These are phyloP conservation scores for Antheraea yamamai DNA, from an alignment of 2,888 invertebrate genomes.

Conservation along the genomic window DNA sequence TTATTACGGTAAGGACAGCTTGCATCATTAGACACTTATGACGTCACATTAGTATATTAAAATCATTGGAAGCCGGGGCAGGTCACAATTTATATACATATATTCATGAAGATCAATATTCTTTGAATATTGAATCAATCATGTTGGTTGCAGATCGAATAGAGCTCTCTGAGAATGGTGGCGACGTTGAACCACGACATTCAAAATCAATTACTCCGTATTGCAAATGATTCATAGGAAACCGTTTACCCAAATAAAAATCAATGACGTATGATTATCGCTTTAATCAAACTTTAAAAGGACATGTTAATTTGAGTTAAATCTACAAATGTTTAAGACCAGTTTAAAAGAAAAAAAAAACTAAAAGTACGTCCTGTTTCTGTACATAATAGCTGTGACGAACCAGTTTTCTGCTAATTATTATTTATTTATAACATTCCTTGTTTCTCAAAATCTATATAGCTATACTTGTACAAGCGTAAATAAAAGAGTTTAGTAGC, in stretches of 20 bases:
- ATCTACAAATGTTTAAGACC: not conserved
- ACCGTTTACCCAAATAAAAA: constrained; percentile 29
- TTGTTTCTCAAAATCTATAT: not conserved
- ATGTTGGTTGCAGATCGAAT: not conserved
- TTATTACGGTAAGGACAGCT: no score
- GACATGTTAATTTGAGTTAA: not conserved
- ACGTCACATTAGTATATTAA: no score
- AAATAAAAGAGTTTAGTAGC: no score
- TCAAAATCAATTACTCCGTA: constrained; percentile 6
- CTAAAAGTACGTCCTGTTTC: not conserved
- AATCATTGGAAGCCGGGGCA: no score
- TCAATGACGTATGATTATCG: constrained; percentile 20
- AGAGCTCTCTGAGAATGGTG: not conserved
- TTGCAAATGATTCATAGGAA: constrained; percentile 6
- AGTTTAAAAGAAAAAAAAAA: not conserved
- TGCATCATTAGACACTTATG: no score
- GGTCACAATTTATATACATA: not conserved
- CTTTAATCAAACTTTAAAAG: not conserved
- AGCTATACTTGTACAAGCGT: no score
- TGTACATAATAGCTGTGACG: not conserved
- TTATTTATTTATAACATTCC: constrained; percentile 3
- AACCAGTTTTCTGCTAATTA: constrained; percentile 1
- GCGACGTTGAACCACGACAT: not conserved
- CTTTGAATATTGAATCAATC: not conserved
- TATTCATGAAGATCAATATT: not conserved